Percentiles rank a stretch among this genome's conserved stretches.
Evolutionary conservation across 2,888 invertebrate genomes (phyloP).

Genomic region (Desoria tigrina): DNA sequence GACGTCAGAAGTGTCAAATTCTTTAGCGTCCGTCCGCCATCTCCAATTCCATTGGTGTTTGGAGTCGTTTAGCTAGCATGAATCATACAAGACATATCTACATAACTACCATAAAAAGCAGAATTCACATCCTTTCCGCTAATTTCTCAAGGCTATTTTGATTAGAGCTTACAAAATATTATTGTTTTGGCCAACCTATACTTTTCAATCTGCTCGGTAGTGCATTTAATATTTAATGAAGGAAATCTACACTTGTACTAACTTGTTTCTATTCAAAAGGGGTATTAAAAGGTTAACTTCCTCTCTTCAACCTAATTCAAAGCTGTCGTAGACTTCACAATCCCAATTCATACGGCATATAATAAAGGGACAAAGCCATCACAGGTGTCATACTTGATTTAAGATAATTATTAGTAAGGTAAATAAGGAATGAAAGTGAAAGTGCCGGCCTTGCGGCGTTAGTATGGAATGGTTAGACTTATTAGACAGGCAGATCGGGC

Average conservation of each 20-base stretch:
- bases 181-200: background rate
- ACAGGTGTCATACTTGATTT: constrained; percentile 12
- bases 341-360: too few species aligned
- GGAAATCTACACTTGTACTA: background rate
- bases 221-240: background rate
- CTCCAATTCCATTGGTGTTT: too few species aligned
- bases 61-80: too few species aligned
- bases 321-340: too few species aligned
- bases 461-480: too few species aligned
- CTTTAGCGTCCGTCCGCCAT: too few species aligned
- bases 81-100: too few species aligned
- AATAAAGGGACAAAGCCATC: background rate
- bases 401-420: constrained; percentile 8
- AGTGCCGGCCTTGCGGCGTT: background rate
- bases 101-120: background rate
- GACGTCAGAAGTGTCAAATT: too few species aligned
- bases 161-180: background rate
- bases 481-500: too few species aligned
- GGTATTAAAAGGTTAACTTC: too few species aligned
- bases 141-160: constrained; percentile 6
- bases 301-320: too few species aligned
- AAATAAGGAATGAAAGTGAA: constrained; percentile 18
- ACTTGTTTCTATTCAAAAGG: too few species aligned
- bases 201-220: background rate
- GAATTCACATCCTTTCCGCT: constrained; percentile 6